A percentile compares a stretch with the other conserved stretches of the same genome.
Conservation (phyloP, 2,888 invertebrate species). For the Tachina lurida region DNA sequence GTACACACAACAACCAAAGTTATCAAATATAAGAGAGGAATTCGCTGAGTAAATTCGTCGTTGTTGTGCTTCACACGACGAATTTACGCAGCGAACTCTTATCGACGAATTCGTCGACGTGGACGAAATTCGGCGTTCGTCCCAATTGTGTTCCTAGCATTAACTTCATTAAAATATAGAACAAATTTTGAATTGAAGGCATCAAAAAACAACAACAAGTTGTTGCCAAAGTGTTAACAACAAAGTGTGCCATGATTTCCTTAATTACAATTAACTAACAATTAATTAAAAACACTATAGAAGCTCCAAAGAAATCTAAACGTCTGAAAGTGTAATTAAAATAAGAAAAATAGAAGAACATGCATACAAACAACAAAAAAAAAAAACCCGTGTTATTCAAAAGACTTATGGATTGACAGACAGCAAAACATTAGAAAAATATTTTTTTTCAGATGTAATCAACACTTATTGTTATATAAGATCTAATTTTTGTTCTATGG, state of each 20-base stretch:
- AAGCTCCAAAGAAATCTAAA: not conserved
- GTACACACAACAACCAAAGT: too few species aligned
- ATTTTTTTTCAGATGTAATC: not conserved
- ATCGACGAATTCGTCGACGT: too few species aligned
- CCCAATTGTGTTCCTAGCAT: too few species aligned
- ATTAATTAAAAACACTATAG: slow-evolving; percentile 24
- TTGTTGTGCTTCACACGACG: too few species aligned
- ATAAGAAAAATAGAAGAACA: too few species aligned
- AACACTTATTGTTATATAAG: slow-evolving; percentile 15
- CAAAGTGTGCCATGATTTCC: slow-evolving; percentile 17
- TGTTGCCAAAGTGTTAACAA: slow-evolving; percentile 43
- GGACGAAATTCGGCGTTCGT: too few species aligned
- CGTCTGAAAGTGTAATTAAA: slow-evolving; percentile 4
- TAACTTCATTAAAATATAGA: not conserved
- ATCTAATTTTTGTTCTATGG: not conserved
- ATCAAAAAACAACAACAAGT: slow-evolving; percentile 7
- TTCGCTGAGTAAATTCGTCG: too few species aligned
- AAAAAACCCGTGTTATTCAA: not conserved
- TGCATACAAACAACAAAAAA: not conserved
- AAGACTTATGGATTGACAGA: not conserved
- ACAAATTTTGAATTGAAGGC: not conserved
- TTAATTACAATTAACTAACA: not conserved
- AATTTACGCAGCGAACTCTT: too few species aligned
- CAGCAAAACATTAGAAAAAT: too few species aligned
- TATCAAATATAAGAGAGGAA: too few species aligned